Evolutionary conservation across 2,888 invertebrate species (phyloP).

Genomic region (Strigamia maritima): DNA sequence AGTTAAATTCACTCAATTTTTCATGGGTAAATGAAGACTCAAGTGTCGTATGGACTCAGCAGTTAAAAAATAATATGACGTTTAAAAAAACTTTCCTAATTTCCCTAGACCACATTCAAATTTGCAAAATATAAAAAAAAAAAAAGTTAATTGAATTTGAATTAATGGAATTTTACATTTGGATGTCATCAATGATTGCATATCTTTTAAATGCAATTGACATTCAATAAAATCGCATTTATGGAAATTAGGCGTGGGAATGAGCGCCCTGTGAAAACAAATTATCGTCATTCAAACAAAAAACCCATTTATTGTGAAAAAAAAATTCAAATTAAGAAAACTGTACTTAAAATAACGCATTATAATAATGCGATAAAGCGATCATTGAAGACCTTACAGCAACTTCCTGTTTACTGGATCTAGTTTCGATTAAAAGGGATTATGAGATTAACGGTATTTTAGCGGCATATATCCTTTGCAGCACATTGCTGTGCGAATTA

Average conservation of each 20-base stretch:
- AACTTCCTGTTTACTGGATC: not conserved
- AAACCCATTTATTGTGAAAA: not conserved
- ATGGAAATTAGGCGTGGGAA: not conserved
- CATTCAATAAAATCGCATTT: not conserved
- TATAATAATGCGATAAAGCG: not conserved
- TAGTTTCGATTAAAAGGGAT: not conserved
- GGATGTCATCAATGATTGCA: not conserved
- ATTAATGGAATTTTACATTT: not conserved
- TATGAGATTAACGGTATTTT: not conserved
- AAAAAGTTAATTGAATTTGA: not conserved
- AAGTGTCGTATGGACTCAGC: too few species aligned
- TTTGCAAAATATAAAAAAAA: not conserved
- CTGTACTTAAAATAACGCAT: not conserved
- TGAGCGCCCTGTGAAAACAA: not conserved
- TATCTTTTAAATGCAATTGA: not conserved
- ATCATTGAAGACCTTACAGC: not conserved
- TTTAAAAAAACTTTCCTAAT: too few species aligned
- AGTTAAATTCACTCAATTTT: too few species aligned
- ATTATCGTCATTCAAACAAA: not conserved
- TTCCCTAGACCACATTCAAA: too few species aligned
- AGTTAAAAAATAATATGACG: too few species aligned
- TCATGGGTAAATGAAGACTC: too few species aligned
- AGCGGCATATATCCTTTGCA: not conserved
- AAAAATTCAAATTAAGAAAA: not conserved
- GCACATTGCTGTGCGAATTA: not conserved